Base-by-base conservation (phyloP, 2,113 vertebrate species). In the Corythaixoides concolor region DNA sequence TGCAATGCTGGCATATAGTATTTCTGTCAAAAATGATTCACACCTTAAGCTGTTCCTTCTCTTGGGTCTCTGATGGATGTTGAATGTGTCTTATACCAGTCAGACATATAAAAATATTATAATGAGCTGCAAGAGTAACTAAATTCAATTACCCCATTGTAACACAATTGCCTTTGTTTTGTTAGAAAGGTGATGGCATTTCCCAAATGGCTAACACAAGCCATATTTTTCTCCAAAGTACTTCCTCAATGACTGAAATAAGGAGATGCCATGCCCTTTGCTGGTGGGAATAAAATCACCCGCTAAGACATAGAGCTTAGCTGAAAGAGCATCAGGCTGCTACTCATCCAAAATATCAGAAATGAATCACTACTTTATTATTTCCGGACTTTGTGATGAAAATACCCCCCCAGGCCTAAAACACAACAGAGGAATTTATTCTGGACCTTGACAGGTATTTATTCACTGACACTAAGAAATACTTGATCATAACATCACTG, bases 281-380 rank as follows among this genome's bases (percentile, higher is more conserved):
- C 39, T 64, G 66, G 9, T 27, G 55, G 32, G 21, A 66, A 45
- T 78, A 81, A 88, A 93, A 41, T 64, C 75, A 58, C 37, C 35
- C 50, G 16, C 12, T 0, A 8, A 50, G 47, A 87, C 4, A 7
- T 5, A 73, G 52, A 52, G 15, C 37, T 85, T 59, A 81, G 39
- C 67, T 87, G 75, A 91, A 86, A 85, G 67, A 87, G 23, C 77
- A 82, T 52, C 60, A 73, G 24, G 49, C 64, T 78, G 41, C 49
- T 92, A 41, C 43, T 88, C n/a, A 92, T 88, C 60, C 49, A 37
- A 97, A 97, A 97, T 91, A 92, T 13, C 91, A 96, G 32, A 89
- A 88, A 88, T 97, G 79, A 97, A 93, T 97, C 91, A 96, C 75
- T 83, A 32, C 59, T 90, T 94, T 72, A 41, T 78, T 78, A 80